Conservation (phyloP, 2,888 invertebrate genomes). For the Hirtodrosophila trivittata region DNA sequence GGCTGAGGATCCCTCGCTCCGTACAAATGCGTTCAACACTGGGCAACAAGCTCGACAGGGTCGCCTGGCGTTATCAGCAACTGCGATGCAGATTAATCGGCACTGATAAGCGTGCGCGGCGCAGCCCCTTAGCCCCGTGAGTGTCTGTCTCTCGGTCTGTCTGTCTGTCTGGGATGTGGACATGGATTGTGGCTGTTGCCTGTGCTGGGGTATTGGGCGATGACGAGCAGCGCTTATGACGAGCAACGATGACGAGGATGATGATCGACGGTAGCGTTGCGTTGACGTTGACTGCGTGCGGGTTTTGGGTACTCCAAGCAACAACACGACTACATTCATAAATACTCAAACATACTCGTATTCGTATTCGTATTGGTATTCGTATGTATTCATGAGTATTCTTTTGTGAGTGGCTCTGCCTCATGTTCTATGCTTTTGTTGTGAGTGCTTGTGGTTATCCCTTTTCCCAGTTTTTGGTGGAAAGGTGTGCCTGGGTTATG, state of each 20-base stretch:
- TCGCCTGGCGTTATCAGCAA: slow-evolving; percentile 77
- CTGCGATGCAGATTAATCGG: slow-evolving; percentile 81
- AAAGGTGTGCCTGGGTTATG: slow-evolving; percentile 77
- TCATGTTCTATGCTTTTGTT: slow-evolving; percentile 58
- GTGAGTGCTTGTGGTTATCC: slow-evolving; percentile 50
- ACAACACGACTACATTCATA: slow-evolving; percentile 22
- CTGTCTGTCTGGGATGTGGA: slow-evolving; percentile 25
- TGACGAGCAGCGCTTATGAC: slow-evolving; percentile 59
- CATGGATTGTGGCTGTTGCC: slow-evolving; percentile 25
- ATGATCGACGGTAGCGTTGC: slow-evolving; percentile 76
- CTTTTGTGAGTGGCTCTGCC: slow-evolving; percentile 16
- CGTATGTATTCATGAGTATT: neutral
- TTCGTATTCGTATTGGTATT: no score
- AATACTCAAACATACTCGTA: neutral
- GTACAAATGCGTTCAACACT: slow-evolving; percentile 61
- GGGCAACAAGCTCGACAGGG: slow-evolving; percentile 57
- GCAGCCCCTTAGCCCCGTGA: slow-evolving; percentile 49
- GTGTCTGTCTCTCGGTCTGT: slow-evolving; percentile 33
- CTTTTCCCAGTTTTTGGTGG: slow-evolving; percentile 42
- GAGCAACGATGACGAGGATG: slow-evolving; percentile 57
- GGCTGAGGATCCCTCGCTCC: slow-evolving; percentile 34
- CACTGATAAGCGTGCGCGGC: slow-evolving; percentile 72
- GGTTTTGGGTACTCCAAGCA: slow-evolving; percentile 49
- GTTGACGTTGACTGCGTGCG: slow-evolving; percentile 66
- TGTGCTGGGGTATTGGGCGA: slow-evolving; percentile 21